phyloP scores from a whole-genome alignment of 2,888 invertebrate genomes.

The Drosophila hamatofila region DNA sequence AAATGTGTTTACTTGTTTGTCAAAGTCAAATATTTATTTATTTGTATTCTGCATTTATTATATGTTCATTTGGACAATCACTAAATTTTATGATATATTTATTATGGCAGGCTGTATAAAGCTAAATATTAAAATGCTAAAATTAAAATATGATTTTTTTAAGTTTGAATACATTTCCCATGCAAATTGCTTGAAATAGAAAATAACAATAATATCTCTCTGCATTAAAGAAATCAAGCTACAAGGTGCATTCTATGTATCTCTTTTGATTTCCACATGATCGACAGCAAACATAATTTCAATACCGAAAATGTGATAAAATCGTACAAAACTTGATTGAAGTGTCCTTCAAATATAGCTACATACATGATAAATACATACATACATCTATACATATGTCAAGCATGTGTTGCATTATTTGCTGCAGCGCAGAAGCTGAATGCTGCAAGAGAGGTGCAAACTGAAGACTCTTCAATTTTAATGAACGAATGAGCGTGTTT shows the following conservation, averaged over 20 bases:
- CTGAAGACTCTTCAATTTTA: conserved; percentile 39
- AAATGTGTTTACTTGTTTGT: background rate
- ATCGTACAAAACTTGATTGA: background rate
- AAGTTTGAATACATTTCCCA: background rate
- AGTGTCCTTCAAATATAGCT: background rate
- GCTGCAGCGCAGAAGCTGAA: conserved; percentile 15
- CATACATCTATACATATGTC: background rate
- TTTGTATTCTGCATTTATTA: no score
- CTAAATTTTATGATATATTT: no score
- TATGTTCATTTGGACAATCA: no score
- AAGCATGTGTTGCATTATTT: background rate
- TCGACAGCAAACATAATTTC: background rate
- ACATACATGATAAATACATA: background rate
- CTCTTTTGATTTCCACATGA: background rate
- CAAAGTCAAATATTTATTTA: no score
- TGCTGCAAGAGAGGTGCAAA: conserved; percentile 11
- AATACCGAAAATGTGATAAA: background rate
- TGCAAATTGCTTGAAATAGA: background rate
- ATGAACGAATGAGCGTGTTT: conserved; percentile 26
- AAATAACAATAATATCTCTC: background rate
- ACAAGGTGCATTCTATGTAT: background rate
- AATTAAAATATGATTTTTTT: background rate
- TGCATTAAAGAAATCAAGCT: background rate
- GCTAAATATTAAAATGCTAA: background rate
- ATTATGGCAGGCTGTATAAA: no score